A percentile compares a stretch with the other conserved stretches of the same genome.
phyloP scores from a whole-genome alignment of 1,140 invertebrate genomes.

The Teleogryllus occipitalis region DNA sequence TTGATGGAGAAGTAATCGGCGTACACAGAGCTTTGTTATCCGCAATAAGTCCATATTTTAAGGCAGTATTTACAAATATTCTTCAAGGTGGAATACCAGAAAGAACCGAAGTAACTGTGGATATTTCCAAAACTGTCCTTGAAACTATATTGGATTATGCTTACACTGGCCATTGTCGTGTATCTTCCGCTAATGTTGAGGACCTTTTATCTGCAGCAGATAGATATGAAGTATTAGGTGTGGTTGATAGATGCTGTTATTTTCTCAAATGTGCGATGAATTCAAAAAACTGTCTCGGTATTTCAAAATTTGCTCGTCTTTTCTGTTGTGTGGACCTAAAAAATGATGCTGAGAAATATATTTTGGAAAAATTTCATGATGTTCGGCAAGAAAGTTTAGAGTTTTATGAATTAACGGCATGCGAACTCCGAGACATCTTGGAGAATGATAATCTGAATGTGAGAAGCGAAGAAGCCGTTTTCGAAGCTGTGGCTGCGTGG shows the following conservation, averaged over 20 bases:
- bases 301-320: constrained; percentile 60
- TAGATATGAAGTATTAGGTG: constrained; percentile 51
- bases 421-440: constrained; percentile 47
- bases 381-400: constrained; percentile 34
- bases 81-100: constrained; percentile 44
- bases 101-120: constrained; percentile 41
- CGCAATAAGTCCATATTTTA: constrained; percentile 37
- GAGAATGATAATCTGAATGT: constrained; percentile 61
- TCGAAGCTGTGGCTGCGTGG: constrained; percentile 57
- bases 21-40: constrained; percentile 9
- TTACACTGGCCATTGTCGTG: constrained; percentile 51
- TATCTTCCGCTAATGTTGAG: constrained; percentile 52
- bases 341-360: constrained; percentile 41
- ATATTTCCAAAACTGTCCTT: constrained; percentile 37
- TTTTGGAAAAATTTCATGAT: constrained; percentile 26
- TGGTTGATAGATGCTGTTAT: constrained; percentile 56
- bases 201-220: constrained; percentile 49
- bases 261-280: constrained; percentile 43
- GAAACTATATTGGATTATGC: constrained; percentile 54
- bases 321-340: constrained; percentile 55
- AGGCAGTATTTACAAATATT: constrained; percentile 54
- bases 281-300: constrained; percentile 53
- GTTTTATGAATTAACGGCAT: constrained; percentile 42
- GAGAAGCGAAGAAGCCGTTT: constrained; percentile 56
- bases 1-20: background rate